Conservation (phyloP, 2,113 vertebrate species). For the Pedetes capensis region DNA sequence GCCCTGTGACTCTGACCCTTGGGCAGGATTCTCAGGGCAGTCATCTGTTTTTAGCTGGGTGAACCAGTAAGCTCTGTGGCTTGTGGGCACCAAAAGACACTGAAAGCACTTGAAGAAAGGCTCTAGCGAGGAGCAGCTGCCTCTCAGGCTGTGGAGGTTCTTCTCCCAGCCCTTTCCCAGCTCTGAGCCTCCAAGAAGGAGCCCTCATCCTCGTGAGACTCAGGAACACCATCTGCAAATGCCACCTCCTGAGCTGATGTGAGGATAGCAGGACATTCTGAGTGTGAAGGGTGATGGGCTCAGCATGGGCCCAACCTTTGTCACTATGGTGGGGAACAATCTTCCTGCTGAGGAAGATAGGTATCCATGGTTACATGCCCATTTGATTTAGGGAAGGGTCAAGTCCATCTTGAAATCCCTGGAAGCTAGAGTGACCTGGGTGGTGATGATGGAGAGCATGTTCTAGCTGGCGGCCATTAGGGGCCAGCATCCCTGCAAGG, state of each 20-base stretch:
- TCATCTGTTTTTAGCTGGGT: background rate
- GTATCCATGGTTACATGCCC: background rate
- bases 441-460: background rate
- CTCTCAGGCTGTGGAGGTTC: too few species aligned
- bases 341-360: background rate
- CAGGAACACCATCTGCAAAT: background rate
- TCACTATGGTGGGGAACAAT: too few species aligned
- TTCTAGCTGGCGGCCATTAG: accelerated
- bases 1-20: background rate
- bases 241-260: accelerated
- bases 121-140: background rate
- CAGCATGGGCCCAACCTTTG: background rate
- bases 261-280: background rate
- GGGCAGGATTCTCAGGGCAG: background rate
- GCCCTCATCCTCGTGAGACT: background rate
- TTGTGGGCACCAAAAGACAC: accelerated
- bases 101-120: background rate
- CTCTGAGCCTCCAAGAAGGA: background rate
- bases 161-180: too few species aligned
- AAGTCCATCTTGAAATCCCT: background rate
- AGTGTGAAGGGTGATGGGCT: background rate
- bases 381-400: background rate
- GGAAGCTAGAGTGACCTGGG: background rate
- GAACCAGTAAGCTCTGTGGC: background rate
- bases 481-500: background rate